Conservation (phyloP, 2,113 vertebrate species). For the Cercocebus atys region DNA sequence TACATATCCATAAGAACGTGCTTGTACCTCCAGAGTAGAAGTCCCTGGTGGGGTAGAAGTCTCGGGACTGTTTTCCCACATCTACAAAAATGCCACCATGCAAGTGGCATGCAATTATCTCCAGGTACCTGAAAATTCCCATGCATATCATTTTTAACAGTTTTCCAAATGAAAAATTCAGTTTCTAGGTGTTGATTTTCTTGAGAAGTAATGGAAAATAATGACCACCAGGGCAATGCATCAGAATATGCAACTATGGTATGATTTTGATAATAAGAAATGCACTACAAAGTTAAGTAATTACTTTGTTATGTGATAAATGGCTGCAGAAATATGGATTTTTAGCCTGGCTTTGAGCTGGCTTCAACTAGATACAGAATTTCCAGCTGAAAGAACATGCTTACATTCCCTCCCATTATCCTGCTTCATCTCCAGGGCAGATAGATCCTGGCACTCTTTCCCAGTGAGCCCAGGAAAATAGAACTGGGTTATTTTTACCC, state of each 20-base stretch:
- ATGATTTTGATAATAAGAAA: neutral
- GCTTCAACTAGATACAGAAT: neutral
- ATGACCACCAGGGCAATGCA: neutral
- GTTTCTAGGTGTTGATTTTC: neutral
- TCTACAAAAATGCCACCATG: neutral
- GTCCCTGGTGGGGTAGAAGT: neutral
- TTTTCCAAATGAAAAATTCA: neutral
- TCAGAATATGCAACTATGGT: neutral
- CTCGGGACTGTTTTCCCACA: neutral
- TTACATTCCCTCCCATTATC: neutral
- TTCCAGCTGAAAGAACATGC: neutral
- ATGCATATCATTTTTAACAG: neutral
- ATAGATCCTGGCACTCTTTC: too few relatives aligned
- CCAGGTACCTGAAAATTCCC: neutral
- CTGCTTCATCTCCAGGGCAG: neutral
- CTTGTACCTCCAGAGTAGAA: neutral
- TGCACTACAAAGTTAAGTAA: neutral
- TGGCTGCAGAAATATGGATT: neutral
- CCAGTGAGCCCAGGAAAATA: neutral
- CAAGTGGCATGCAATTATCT: neutral
- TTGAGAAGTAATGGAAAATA: neutral
- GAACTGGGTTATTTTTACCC: neutral
- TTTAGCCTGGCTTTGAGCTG: neutral
- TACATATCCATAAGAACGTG: neutral
- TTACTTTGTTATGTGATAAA: neutral